Evolutionary conservation across 1,140 invertebrate genomes (phyloP), one percentile per base, ranked within the genome.

Genomic region (Drosophila biarmipes): DNA sequence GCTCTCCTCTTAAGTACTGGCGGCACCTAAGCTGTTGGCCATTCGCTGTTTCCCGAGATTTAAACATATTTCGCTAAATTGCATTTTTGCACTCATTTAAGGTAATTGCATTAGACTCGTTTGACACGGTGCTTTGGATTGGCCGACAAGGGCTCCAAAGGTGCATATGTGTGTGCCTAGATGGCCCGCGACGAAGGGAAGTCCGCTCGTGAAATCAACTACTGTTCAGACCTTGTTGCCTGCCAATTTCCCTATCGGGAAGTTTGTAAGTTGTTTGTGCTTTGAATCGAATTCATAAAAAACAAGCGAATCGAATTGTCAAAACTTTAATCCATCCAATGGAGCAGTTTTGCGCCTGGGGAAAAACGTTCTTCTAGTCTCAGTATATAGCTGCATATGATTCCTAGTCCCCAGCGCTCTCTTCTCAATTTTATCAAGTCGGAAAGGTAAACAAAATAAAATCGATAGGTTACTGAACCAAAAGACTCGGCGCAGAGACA

Each of bases 381-480:
- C n/a, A n/a, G n/a, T n/a, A n/a, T n/a, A n/a, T n/a, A 27, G 17
- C 38, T 42, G 21, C 10, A 21, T 54, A 37, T 37, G n/a, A 37
- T 40, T 40, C 38, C 48, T n/a, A 56, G 31, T 69, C 38, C 34
- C 62, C 21, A 7, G 19, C 19, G 43, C 43, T 48, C 29, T 34
- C 11, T 24, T 10, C 43, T 11, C n/a, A 34, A 15, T 53, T 53
- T 49, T 49, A 42, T 55, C 21, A 49, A 71, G 73, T 61, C 34
- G 19, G 38, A 54, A 49, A 62, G 62, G 57, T 63, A 79, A 71
- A 59, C 56, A 78, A 66, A 84, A 58, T 79, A 59, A 79, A 71
- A 71, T 84, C 71, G 80, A 82, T 82, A 72, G 80, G 80, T 82
- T 78, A 82, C 55, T 82, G 80, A 82, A 82, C 80, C 71, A 75